These are phyloP conservation scores for Solea senegalensis DNA, from an alignment of 2,113 vertebrate genomes.

Conservation along the genomic window DNA sequence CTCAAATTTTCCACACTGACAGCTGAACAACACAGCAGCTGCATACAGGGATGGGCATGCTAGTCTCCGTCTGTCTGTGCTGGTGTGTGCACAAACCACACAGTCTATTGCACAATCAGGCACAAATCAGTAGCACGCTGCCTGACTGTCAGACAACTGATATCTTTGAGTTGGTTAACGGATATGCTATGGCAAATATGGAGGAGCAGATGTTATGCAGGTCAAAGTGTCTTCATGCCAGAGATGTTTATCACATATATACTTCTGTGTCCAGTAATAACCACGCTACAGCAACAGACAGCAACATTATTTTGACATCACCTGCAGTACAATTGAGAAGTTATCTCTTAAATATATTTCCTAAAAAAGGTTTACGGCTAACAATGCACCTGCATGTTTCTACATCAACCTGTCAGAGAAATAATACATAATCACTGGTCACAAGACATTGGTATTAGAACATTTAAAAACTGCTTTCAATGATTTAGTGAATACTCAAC, in stretches of 20 bases:
- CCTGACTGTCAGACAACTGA: conserved; percentile 38
- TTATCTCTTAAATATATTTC: too few relatives aligned
- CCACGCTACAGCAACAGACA: neutral
- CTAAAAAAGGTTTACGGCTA: too few relatives aligned
- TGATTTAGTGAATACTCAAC: too few relatives aligned
- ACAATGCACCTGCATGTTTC: too few relatives aligned
- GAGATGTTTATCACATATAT: conserved; percentile 1
- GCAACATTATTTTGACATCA: too few relatives aligned
- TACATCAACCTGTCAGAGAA: too few relatives aligned
- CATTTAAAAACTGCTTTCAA: too few relatives aligned
- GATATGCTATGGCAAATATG: conserved; percentile 27
- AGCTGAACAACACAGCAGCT: conserved; percentile 73
- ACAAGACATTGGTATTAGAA: too few relatives aligned
- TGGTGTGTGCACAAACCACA: conserved; percentile 10
- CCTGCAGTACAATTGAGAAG: neutral
- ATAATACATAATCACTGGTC: too few relatives aligned
- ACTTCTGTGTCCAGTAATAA: too few relatives aligned
- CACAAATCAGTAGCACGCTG: conserved; percentile 40
- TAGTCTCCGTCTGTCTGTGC: conserved; percentile 38
- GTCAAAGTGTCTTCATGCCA: conserved; percentile 16
- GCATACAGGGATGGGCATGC: conserved; percentile 66
- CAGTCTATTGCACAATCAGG: conserved; percentile 52
- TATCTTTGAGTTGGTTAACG: conserved; percentile 32
- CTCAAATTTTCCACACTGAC: conserved; percentile 64
- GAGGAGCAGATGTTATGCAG: conserved; percentile 19